Evolutionary conservation across 2,797 vertebrate species (phyloP), one percentile per base, ranked within the genome.

Genomic region (Anguilla anguilla): DNA sequence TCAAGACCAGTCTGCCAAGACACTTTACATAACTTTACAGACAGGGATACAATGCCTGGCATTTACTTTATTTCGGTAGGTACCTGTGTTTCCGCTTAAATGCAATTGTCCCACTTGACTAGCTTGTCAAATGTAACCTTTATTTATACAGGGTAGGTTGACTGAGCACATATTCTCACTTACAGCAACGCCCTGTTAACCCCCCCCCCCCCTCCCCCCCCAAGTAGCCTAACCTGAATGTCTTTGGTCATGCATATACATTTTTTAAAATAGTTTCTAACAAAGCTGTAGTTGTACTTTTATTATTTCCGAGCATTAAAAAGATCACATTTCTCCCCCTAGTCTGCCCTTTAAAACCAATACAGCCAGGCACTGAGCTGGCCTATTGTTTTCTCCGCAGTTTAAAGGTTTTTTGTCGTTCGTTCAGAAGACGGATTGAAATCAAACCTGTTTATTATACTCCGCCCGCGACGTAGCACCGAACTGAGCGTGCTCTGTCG

Each of bases 381-480:
- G 25, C 53, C 17, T 35, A 39, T 31, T 28, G 10, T 51, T 81
- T 43, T 67, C 55, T 83, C 86, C 19, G 17, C 7, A n/a, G 81
- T 25, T 35, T 25, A 39, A 39, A 84, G 64, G 25, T 31, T 51
- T 51, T 35, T 46, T 61, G 39, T 57, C 15, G 28, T 22, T 81
- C 39, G n/a, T 22, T 46, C 35, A 31, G 49, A 83, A 72, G 69
- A 84, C 46, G 57, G 13, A 51, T 46, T 25, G n/a, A n/a, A 67
- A 81, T 81, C 59, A 67, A 84, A 43, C 59, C 81, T 39, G 49
- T 55, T 69, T 72, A 72, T 61, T 53, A 15, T 72, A 82, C 19
- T 55, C 19, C 31, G 79, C 59, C 59, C 51, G 46, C 35, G 74
- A 82, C 25, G 2, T 25, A 6, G n/a, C 46, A 22, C 46, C 72